Percentiles rank a stretch among this genome's conserved stretches.
These are phyloP conservation scores for Cataglyphis altisquamis DNA, from an alignment of 2,888 invertebrate genomes.

Conservation along the genomic window DNA sequence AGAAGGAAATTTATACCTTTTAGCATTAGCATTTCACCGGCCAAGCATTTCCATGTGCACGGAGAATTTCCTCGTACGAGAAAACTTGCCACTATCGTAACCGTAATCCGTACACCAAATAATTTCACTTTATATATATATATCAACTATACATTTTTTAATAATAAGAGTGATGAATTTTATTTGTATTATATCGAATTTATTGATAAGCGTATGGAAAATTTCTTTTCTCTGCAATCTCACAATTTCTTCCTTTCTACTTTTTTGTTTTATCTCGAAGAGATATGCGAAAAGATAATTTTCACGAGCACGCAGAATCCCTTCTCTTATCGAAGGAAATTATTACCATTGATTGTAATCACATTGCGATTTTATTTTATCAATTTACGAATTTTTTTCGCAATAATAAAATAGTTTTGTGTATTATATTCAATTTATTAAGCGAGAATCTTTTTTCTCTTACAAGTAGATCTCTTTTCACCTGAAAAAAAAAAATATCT, in stretches of 20 bases:
- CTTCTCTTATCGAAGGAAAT: not conserved
- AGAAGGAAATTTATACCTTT: not conserved
- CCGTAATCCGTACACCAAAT: not conserved
- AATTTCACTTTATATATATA: not conserved
- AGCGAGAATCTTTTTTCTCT: not conserved
- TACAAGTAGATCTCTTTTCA: not conserved
- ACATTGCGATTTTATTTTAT: not conserved
- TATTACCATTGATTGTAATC: not conserved
- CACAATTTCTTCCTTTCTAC: not conserved
- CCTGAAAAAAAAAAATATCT: not conserved
- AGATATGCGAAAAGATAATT: not conserved
- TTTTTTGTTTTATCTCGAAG: not conserved
- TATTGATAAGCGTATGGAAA: not conserved
- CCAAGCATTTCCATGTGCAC: not conserved
- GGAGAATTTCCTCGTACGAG: slow-evolving; percentile 2
- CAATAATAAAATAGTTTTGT: not conserved
- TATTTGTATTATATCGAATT: not conserved
- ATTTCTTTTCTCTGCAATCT: not conserved
- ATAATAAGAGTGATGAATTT: not conserved
- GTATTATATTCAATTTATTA: not conserved
- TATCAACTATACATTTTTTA: not conserved
- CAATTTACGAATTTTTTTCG: not conserved
- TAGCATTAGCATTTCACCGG: slow-evolving; percentile 21
- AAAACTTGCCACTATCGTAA: not conserved
- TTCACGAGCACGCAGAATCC: not conserved